Conservation (phyloP, 2,888 invertebrate genomes). For the Cecidostiba fungosa region DNA sequence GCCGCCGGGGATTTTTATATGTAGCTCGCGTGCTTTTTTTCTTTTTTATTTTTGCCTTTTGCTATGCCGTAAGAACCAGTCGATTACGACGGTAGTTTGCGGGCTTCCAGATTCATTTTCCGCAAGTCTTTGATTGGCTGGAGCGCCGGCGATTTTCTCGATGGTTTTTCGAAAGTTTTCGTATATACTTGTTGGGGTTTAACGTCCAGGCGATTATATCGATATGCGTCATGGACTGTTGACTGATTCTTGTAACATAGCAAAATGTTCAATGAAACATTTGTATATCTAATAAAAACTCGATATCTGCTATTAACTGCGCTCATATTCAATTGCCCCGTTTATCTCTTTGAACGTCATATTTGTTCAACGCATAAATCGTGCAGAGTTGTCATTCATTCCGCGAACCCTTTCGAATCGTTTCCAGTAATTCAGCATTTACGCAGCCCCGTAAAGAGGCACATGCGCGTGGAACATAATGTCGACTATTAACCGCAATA, state of each 20-base stretch:
- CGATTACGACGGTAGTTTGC: background rate
- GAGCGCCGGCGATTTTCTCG: too few species aligned
- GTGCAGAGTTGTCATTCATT: background rate
- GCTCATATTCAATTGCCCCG: too few species aligned
- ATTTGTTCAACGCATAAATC: background rate
- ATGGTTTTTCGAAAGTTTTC: too few species aligned
- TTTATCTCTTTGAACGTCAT: too few species aligned
- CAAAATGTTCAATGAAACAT: too few species aligned
- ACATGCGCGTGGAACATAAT: background rate
- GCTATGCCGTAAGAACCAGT: background rate
- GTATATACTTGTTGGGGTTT: too few species aligned
- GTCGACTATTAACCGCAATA: background rate
- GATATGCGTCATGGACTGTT: too few species aligned
- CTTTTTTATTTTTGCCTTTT: too few species aligned
- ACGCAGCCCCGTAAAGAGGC: background rate
- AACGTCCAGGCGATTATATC: too few species aligned
- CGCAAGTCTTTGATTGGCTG: background rate
- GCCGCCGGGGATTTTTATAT: conserved; percentile 44
- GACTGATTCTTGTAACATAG: too few species aligned
- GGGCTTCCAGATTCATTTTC: background rate
- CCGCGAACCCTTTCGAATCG: background rate
- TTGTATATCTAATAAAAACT: too few species aligned
- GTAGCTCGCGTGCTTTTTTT: conserved; percentile 38
- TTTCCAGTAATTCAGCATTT: background rate
- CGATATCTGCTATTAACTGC: too few species aligned